Conservation (phyloP, 2,797 vertebrate species). For the Danio aesculapii region DNA sequence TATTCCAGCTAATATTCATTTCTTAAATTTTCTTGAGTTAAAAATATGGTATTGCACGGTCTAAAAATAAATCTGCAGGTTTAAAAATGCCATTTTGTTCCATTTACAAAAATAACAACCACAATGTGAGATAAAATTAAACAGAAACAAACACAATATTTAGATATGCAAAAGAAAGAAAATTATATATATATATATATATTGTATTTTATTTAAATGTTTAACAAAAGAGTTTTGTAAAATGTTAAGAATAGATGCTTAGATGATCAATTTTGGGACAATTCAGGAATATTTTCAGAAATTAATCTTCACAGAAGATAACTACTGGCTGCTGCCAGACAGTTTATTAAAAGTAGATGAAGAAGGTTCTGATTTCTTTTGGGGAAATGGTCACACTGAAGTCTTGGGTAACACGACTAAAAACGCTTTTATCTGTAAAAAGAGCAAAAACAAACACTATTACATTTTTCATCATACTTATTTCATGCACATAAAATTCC, state of each 20-base stretch:
- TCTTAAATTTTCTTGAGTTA: no score
- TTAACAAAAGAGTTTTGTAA: no score
- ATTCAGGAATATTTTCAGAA: background rate
- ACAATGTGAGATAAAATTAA: no score
- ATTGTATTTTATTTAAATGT: no score
- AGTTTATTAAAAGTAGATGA: constrained; percentile 79
- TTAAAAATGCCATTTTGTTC: no score
- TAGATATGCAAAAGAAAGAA: no score
- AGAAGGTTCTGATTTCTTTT: constrained; percentile 91
- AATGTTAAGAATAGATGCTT: background rate
- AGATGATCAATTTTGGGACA: background rate
- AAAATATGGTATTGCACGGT: no score
- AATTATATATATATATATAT: no score
- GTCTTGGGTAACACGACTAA: constrained; percentile 37
- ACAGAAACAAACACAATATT: no score
- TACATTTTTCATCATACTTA: background rate
- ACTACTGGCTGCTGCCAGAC: background rate
- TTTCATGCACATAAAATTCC: background rate
- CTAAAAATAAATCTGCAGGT: no score
- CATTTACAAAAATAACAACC: no score
- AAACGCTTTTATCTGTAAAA: constrained; percentile 67
- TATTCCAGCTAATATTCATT: no score
- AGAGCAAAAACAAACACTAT: background rate
- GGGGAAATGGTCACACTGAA: constrained; percentile 81
- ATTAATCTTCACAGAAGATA: constrained; percentile 35